Evolutionary conservation across 2,888 invertebrate genomes (phyloP).

Genomic region (Drepana falcataria): DNA sequence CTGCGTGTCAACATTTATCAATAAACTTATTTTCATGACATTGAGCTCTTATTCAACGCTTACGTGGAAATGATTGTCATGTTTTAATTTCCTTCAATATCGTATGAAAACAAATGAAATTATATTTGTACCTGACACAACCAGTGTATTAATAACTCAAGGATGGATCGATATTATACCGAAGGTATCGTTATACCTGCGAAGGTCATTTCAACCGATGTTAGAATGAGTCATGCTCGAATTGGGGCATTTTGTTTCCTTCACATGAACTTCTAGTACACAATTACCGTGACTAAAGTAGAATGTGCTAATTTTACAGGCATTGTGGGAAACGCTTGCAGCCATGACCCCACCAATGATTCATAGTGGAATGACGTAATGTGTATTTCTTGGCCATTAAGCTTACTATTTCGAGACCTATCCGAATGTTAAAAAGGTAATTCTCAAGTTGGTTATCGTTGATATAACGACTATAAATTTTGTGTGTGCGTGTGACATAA

Average conservation of each 20-base stretch:
- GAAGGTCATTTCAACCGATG: conserved; percentile 50
- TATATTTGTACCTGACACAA: conserved; percentile 19
- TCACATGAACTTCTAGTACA: conserved; percentile 13
- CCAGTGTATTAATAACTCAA: conserved; percentile 25
- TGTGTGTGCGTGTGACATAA: background rate
- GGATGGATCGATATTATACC: conserved; percentile 59
- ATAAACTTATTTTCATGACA: too few species aligned
- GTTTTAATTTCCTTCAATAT: background rate
- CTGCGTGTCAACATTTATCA: too few species aligned
- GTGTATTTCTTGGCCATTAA: conserved; percentile 2
- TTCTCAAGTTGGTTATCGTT: background rate
- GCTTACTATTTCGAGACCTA: background rate
- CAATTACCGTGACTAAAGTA: conserved; percentile 50
- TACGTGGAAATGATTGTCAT: too few species aligned
- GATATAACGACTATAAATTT: background rate
- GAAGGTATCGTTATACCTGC: conserved; percentile 46
- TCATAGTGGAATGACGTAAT: conserved; percentile 10
- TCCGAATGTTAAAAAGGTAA: background rate
- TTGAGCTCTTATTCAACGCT: too few species aligned
- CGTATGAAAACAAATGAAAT: conserved; percentile 1
- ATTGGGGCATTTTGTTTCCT: conserved; percentile 52
- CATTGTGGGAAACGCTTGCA: conserved; percentile 28
- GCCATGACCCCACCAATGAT: conserved; percentile 15
- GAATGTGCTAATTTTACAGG: conserved; percentile 37
- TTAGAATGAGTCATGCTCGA: conserved; percentile 46